These are phyloP conservation scores for Mesoligia furuncula DNA, from an alignment of 2,888 invertebrate species.

Conservation along the genomic window DNA sequence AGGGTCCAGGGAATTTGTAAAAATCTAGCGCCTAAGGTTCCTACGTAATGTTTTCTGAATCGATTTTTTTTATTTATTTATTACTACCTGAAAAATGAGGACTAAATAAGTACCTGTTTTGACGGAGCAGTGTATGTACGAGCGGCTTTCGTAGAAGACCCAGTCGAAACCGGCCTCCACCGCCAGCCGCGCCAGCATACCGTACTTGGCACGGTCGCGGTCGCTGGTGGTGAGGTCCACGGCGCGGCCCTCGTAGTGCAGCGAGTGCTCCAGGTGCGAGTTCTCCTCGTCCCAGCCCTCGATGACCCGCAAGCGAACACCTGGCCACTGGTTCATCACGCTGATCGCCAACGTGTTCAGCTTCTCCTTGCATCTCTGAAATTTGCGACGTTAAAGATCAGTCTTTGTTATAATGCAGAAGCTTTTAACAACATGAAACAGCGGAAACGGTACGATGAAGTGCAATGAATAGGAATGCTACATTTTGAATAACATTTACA, in stretches of 20 bases:
- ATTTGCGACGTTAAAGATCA: conserved; percentile 72
- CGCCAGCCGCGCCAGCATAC: conserved; percentile 98
- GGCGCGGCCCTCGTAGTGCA: conserved; percentile 99
- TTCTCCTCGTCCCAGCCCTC: conserved; percentile 99
- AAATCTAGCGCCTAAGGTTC: not conserved
- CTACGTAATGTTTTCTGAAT: not conserved
- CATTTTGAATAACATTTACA: conserved; percentile 38
- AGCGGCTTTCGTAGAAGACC: conserved; percentile 98
- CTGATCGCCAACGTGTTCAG: conserved; percentile 98
- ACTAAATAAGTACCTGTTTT: conserved; percentile 94
- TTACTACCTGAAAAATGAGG: not conserved
- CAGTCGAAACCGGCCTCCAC: conserved; percentile 99
- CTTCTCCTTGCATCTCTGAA: conserved; percentile 98
- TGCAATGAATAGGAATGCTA: conserved; percentile 11
- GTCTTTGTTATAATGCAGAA: conserved; percentile 5
- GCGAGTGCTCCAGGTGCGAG: conserved; percentile 94
- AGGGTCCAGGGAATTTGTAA: not conserved
- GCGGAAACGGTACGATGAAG: conserved; percentile 1
- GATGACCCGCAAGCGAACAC: conserved; percentile 97
- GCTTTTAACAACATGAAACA: not conserved
- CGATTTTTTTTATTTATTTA: not conserved
- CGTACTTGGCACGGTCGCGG: conserved; percentile 97
- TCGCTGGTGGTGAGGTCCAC: conserved; percentile 99
- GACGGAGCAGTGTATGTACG: conserved; percentile 99
- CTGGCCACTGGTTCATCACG: conserved; percentile 99